Conservation (phyloP, 2,888 invertebrate genomes). For the Rotaria sp. region DNA sequence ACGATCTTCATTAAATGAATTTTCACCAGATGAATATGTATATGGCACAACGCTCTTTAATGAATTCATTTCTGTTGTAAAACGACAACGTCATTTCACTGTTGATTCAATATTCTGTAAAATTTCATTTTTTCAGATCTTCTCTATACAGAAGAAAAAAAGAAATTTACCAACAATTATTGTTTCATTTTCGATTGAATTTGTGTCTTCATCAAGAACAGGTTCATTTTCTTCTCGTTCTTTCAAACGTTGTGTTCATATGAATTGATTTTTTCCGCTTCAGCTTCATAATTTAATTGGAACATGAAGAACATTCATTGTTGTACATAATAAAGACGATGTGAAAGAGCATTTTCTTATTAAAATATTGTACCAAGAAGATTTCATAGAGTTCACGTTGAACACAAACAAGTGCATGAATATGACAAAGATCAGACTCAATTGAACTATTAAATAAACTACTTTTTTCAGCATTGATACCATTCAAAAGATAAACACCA, state of each 20-base stretch:
- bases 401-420: constrained; percentile 70
- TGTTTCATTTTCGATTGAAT: constrained; percentile 34
- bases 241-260: constrained; percentile 63
- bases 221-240: constrained; percentile 53
- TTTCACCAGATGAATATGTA: background rate
- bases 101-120: constrained; percentile 7
- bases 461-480: constrained; percentile 92
- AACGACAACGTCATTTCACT: constrained; percentile 19
- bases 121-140: background rate
- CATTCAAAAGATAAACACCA: constrained; percentile 77
- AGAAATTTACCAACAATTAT: constrained; percentile 41
- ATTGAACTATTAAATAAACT: constrained; percentile 82
- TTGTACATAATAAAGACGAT: constrained; percentile 62
- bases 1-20: too few species aligned
- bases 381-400: constrained; percentile 76
- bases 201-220: background rate
- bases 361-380: constrained; percentile 72
- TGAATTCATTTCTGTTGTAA: background rate
- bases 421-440: constrained; percentile 83
- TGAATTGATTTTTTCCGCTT: constrained; percentile 60
- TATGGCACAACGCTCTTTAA: constrained; percentile 41
- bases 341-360: background rate
- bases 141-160: background rate
- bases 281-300: constrained; percentile 73
- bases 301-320: constrained; percentile 82